Evolutionary conservation across 2,888 invertebrate species (phyloP).

Genomic region (Phaedon cochleariae): DNA sequence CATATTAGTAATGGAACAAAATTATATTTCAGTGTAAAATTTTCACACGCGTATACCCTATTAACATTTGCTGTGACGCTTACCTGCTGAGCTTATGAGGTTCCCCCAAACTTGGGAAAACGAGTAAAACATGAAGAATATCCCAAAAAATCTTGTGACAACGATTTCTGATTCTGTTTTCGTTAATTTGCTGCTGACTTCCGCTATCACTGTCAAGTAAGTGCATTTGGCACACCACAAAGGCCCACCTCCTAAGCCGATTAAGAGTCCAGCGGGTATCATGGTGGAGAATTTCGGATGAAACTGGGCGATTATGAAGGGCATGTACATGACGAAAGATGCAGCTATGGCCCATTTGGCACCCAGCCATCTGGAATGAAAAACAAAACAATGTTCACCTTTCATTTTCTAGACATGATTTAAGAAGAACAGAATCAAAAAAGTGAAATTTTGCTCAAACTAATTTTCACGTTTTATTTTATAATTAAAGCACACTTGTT

Average conservation of each 20-base stretch:
- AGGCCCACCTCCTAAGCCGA: slow-evolving; percentile 90
- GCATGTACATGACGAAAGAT: slow-evolving; percentile 88
- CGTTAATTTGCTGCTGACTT: slow-evolving; percentile 79
- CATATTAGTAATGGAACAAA: no score
- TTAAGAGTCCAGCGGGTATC: slow-evolving; percentile 82
- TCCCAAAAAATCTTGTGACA: slow-evolving; percentile 91
- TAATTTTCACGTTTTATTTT: no score
- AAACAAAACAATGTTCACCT: no score
- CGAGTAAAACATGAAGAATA: slow-evolving; percentile 96
- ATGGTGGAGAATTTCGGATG: slow-evolving; percentile 86
- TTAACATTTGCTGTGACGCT: no score
- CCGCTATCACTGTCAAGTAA: slow-evolving; percentile 84
- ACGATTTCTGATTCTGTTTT: slow-evolving; percentile 77
- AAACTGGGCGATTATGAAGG: slow-evolving; percentile 91
- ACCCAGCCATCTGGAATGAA: slow-evolving; percentile 77
- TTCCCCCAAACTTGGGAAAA: slow-evolving; percentile 97
- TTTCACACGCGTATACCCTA: no score
- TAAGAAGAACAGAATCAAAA: no score
- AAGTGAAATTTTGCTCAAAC: no score
- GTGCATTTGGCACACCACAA: slow-evolving; percentile 97
- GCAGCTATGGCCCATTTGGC: slow-evolving; percentile 90
- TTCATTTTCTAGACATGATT: no score
- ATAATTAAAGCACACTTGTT: no score
- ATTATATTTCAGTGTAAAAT: no score
- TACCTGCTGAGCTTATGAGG: slow-evolving; percentile 85